Evolutionary conservation across 2,113 vertebrate species (phyloP).

Genomic region (Falco punctatus): DNA sequence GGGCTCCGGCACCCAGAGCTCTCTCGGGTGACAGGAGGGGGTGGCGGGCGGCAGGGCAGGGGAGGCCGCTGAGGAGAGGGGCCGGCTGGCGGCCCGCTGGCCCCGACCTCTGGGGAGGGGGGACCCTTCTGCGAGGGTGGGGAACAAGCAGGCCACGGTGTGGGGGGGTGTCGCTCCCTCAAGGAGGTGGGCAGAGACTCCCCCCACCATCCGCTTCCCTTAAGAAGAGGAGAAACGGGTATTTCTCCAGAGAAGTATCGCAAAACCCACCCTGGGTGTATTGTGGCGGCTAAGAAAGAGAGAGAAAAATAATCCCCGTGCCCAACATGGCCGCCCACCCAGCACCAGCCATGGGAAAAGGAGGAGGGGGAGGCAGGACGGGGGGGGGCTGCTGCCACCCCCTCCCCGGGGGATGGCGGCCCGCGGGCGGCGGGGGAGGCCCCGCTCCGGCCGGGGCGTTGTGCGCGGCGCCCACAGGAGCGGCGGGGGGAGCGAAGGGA

Average conservation of each 20-base stretch:
- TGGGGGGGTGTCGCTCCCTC: neutral
- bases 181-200: no score
- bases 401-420: no score
- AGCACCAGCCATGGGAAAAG: neutral
- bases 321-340: slow-evolving; percentile 78
- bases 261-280: neutral
- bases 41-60: no score
- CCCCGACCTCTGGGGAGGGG: neutral
- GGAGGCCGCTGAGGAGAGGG: no score
- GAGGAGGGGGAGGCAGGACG: no score
- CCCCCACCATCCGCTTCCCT: no score
- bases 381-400: no score
- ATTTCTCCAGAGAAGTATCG: neutral
- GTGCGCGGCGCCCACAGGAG: no score
- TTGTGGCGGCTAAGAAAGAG: neutral
- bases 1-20: rapidly evolving
- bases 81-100: neutral
- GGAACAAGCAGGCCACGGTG: neutral
- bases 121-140: no score
- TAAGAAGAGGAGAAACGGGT: neutral
- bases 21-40: no score
- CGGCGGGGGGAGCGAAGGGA: neutral
- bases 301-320: slow-evolving; percentile 69
- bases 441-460: no score
- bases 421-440: no score